Conservation (phyloP, 2,888 invertebrate genomes). For the Psylliodes chrysocephalus region DNA sequence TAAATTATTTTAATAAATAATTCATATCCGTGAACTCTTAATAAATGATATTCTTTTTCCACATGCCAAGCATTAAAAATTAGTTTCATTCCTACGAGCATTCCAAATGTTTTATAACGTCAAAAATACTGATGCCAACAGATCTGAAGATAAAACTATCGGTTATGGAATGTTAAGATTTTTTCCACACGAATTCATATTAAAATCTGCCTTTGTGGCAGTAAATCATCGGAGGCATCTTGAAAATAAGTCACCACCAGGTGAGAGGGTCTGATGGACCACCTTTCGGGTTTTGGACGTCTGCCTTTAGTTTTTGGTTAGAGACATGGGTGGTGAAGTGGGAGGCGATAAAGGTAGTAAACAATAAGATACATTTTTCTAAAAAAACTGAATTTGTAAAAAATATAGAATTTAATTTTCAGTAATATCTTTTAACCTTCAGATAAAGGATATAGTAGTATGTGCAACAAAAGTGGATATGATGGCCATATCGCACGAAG, state of each 20-base stretch:
- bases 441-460: too few species aligned
- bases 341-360: too few species aligned
- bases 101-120: slow-evolving; percentile 1
- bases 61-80: neutral
- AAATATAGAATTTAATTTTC: too few species aligned
- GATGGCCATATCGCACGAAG: too few species aligned
- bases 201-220: slow-evolving; percentile 20
- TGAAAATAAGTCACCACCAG: slow-evolving; percentile 32
- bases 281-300: slow-evolving; percentile 14
- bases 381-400: too few species aligned
- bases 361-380: too few species aligned
- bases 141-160: slow-evolving; percentile 37
- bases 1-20: too few species aligned
- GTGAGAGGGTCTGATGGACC: slow-evolving; percentile 31
- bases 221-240: slow-evolving; percentile 27
- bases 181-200: slow-evolving; percentile 40
- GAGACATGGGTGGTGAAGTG: neutral
- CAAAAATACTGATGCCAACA: slow-evolving; percentile 1
- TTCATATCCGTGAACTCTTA: too few species aligned
- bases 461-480: too few species aligned
- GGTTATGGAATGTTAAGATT: slow-evolving; percentile 37
- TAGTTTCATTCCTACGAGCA: neutral
- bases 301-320: slow-evolving; percentile 1
- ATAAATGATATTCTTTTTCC: too few species aligned
- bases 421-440: too few species aligned